Conservation (phyloP, 2,113 vertebrate genomes). For the Corythornis madagascariensis region DNA sequence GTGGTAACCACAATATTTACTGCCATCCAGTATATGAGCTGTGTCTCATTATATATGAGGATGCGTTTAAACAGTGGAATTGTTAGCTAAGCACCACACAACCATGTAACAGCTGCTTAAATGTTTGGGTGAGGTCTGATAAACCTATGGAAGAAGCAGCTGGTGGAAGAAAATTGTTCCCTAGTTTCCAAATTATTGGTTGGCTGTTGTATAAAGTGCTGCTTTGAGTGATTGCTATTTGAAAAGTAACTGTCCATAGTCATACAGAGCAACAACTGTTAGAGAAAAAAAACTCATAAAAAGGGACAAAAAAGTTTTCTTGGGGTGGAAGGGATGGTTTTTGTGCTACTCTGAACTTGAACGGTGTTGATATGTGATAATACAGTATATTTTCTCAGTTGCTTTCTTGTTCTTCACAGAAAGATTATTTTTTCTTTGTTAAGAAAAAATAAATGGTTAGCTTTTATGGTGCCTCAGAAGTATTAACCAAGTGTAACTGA, state of each 20-base stretch:
- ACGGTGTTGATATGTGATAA: neutral
- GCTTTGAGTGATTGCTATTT: neutral
- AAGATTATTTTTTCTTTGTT: conserved; percentile 6
- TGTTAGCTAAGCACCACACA: neutral
- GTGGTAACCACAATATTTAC: neutral
- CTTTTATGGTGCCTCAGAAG: conserved; percentile 16
- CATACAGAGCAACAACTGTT: neutral
- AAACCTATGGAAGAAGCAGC: neutral
- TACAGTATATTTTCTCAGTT: neutral
- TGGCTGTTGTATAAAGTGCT: neutral
- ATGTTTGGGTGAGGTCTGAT: neutral
- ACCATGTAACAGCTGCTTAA: neutral
- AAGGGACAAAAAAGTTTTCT: neutral
- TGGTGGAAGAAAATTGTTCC: neutral
- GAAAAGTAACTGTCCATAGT: neutral
- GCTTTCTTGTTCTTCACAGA: neutral
- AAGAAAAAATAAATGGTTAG: conserved; percentile 32
- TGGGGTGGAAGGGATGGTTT: neutral
- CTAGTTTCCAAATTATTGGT: neutral
- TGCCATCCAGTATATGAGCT: neutral
- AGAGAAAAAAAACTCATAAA: neutral
- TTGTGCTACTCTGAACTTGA: neutral
- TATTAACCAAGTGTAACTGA: conserved; percentile 25
- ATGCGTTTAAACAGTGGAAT: neutral
- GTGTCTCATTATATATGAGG: neutral